These are phyloP conservation scores for Nebria salina DNA, from an alignment of 2,888 invertebrate genomes.

Conservation along the genomic window DNA sequence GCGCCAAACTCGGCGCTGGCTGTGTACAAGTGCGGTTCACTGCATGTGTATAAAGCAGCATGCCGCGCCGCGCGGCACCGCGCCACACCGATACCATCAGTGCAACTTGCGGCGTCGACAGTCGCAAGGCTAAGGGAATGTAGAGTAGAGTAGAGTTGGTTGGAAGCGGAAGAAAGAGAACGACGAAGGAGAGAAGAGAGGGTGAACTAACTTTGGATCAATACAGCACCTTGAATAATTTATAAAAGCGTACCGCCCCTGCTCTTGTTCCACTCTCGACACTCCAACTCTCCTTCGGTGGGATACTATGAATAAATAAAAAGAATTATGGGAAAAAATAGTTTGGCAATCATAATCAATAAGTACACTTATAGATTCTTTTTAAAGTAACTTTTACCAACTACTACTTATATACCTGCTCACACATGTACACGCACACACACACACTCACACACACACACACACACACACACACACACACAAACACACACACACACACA, in stretches of 20 bases:
- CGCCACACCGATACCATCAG: slow-evolving; percentile 24
- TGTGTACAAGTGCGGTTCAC: slow-evolving; percentile 12
- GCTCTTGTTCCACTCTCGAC: slow-evolving; percentile 41
- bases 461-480: too few species aligned
- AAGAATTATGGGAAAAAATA: background rate
- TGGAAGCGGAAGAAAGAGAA: slow-evolving; percentile 39
- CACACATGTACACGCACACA: too few species aligned
- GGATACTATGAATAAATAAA: slow-evolving; percentile 1
- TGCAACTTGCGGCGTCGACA: slow-evolving; percentile 44
- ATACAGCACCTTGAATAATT: slow-evolving; percentile 63
- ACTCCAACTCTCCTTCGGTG: background rate
- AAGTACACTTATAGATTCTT: background rate
- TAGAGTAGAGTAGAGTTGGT: slow-evolving; percentile 26
- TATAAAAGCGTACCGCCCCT: slow-evolving; percentile 61
- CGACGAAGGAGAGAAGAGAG: slow-evolving; percentile 49
- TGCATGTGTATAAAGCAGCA: slow-evolving; percentile 6
- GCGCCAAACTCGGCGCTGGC: slow-evolving; percentile 15
- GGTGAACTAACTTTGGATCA: slow-evolving; percentile 60
- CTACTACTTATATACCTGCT: too few species aligned
- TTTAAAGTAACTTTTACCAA: background rate
- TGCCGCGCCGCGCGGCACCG: slow-evolving; percentile 11
- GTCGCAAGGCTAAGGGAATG: slow-evolving; percentile 45
- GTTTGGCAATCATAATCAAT: background rate
- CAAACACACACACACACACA: too few species aligned
- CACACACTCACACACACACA: too few species aligned